Percentiles rank a stretch among this genome's conserved stretches.
Evolutionary conservation across 2,888 invertebrate genomes (phyloP).

Genomic region (Ditylenchus weischeri): DNA sequence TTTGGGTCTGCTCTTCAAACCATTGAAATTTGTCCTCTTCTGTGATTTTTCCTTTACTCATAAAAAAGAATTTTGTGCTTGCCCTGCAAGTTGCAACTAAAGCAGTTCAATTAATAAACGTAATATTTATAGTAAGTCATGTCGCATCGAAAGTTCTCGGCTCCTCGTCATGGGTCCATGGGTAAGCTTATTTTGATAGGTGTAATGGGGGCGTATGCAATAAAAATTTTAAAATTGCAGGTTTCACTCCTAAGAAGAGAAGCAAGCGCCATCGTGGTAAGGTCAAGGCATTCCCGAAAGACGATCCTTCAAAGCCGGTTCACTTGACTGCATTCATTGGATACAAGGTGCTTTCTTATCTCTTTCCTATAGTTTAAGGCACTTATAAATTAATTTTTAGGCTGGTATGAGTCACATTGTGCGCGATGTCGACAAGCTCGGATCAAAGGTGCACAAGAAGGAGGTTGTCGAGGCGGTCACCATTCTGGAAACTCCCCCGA

Average conservation of each 20-base stretch:
- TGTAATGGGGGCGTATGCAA: no score
- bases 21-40: no score
- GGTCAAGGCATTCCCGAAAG: constrained; percentile 98
- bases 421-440: constrained; percentile 71
- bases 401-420: constrained; percentile 78
- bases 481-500: constrained; percentile 93
- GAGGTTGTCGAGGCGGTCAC: constrained; percentile 99
- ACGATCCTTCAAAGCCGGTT: constrained; percentile 90
- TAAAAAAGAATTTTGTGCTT: no score
- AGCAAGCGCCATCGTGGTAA: constrained; percentile 93
- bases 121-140: constrained; percentile 27
- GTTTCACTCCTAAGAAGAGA: constrained; percentile 98
- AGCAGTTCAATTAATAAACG: background rate
- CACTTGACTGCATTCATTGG: constrained; percentile 89
- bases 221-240: no score
- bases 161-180: constrained; percentile 99
- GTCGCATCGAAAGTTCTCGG: constrained; percentile 99
- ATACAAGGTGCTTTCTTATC: constrained; percentile 72
- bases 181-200: constrained; percentile 59
- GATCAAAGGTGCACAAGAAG: constrained; percentile 95
- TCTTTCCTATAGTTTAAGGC: background rate
- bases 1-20: no score
- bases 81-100: no score
- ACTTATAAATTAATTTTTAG: background rate
- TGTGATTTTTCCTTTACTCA: no score